Percentiles rank a stretch among this genome's conserved stretches.
Evolutionary conservation across 2,888 invertebrate genomes (phyloP).

Genomic region (Polyommatus icarus): DNA sequence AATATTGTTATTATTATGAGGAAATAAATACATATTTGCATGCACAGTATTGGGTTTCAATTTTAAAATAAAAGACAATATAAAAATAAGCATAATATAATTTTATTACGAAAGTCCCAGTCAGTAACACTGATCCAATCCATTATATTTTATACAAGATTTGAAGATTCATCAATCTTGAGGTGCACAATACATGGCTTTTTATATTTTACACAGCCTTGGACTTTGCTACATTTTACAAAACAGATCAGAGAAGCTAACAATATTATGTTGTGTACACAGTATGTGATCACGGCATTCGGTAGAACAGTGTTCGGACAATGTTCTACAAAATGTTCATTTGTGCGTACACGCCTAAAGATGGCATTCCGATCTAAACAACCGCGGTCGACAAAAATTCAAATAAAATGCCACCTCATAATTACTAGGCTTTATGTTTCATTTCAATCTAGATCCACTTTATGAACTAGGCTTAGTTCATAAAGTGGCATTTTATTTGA

Average conservation of each 20-base stretch:
- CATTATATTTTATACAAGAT: conserved; percentile 73
- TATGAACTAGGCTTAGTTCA: too few species aligned
- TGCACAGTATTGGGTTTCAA: background rate
- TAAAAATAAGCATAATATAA: conserved; percentile 80
- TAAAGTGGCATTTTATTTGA: too few species aligned
- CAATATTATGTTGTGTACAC: conserved; percentile 49
- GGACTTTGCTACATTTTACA: conserved; percentile 75
- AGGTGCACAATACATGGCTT: conserved; percentile 65
- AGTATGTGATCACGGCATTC: conserved; percentile 36
- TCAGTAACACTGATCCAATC: conserved; percentile 78
- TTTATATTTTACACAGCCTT: conserved; percentile 77
- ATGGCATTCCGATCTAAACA: too few species aligned
- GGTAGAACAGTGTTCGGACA: background rate
- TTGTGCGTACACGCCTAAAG: conserved; percentile 13
- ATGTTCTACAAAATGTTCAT: background rate
- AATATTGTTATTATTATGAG: too few species aligned
- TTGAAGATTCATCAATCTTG: conserved; percentile 61
- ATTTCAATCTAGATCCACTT: too few species aligned
- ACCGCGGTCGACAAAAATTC: too few species aligned
- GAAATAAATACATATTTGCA: background rate
- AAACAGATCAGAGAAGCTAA: conserved; percentile 77
- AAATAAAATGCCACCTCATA: too few species aligned
- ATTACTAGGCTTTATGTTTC: too few species aligned
- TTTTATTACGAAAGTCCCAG: conserved; percentile 79
- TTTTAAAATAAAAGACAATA: conserved; percentile 64